Conservation (phyloP, 2,888 invertebrate genomes). For the Sesia bembeciformis region DNA sequence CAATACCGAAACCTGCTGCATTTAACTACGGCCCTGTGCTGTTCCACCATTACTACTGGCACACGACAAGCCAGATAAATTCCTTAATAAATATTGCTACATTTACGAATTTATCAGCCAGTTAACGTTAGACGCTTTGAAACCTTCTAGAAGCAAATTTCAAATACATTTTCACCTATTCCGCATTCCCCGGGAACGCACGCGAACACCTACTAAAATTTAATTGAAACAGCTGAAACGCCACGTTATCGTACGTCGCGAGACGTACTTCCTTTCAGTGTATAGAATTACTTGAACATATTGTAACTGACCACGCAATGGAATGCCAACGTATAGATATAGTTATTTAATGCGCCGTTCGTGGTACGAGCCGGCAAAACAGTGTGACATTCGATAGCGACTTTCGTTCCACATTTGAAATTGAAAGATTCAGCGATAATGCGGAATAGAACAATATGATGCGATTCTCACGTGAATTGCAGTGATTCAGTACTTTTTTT, state of each 20-base stretch:
- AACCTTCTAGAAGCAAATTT: neutral
- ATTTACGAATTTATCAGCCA: neutral
- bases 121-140: neutral
- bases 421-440: slow-evolving; percentile 31
- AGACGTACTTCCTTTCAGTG: neutral
- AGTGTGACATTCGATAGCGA: slow-evolving; percentile 23
- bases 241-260: neutral
- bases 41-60: neutral
- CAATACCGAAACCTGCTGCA: neutral
- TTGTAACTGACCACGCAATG: slow-evolving; percentile 8
- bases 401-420: slow-evolving; percentile 38
- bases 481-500: slow-evolving; percentile 4
- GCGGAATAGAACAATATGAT: slow-evolving; percentile 19
- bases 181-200: slow-evolving; percentile 1
- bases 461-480: slow-evolving; percentile 18
- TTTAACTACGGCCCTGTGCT: neutral
- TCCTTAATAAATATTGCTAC: neutral
- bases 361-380: slow-evolving; percentile 15
- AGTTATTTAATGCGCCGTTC: slow-evolving; percentile 4
- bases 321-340: slow-evolving; percentile 13
- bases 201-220: neutral
- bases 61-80: neutral
- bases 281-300: neutral
- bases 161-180: slow-evolving; percentile 1
- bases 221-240: neutral